Evolutionary conservation across 2,113 vertebrate genomes (phyloP).

Genomic region (Montifringilla adamsi): DNA sequence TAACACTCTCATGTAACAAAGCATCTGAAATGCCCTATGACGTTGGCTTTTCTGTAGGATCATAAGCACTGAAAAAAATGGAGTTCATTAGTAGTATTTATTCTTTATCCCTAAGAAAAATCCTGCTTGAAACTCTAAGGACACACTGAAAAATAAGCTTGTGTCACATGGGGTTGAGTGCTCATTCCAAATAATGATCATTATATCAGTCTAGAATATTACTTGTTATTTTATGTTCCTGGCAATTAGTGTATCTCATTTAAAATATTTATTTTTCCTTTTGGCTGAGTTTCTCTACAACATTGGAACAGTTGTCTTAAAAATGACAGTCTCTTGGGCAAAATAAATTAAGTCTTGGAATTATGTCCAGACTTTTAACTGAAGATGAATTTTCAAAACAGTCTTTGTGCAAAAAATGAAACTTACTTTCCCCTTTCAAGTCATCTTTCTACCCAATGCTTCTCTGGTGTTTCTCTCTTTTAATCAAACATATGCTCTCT

Average conservation of each 20-base stretch:
- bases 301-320: not conserved
- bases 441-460: not conserved
- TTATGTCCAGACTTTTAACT: conserved; percentile 1
- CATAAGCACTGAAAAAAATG: not conserved
- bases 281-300: not conserved
- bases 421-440: not conserved
- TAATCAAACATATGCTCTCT: not conserved
- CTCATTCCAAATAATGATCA: not conserved
- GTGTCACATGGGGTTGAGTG: not conserved
- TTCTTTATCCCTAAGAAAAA: not conserved
- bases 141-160: not conserved
- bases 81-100: not conserved
- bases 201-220: not conserved
- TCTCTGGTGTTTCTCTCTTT: not conserved
- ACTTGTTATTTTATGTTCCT: not conserved
- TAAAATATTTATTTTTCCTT: conserved; percentile 34
- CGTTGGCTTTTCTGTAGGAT: not conserved
- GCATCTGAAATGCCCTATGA: not conserved
- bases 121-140: not conserved
- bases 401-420: not conserved
- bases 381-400: conserved; percentile 1
- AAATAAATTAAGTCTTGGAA: conserved; percentile 35
- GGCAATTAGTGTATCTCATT: not conserved
- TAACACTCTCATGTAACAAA: not conserved
- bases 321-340: not conserved